Percentiles rank a stretch among this genome's conserved stretches.
Evolutionary conservation across 1,140 invertebrate genomes (phyloP).

Genomic region (Bicyclus anynana): DNA sequence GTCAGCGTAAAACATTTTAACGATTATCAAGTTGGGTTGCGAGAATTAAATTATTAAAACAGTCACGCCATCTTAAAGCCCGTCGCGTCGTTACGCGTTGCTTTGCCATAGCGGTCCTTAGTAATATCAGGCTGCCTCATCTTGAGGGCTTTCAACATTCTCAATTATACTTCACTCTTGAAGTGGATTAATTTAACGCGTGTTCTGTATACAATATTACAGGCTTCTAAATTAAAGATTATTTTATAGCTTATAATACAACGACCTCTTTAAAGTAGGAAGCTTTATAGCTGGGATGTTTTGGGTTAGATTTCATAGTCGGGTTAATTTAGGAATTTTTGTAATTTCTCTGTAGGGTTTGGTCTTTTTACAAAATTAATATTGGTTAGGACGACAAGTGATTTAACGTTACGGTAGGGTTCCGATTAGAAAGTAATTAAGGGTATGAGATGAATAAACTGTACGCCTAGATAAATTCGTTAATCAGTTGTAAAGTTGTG

Average conservation of each 20-base stretch:
- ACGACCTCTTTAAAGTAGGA: no score
- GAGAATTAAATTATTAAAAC: constrained; percentile 42
- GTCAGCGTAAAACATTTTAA: constrained; percentile 23
- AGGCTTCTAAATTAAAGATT: not conserved
- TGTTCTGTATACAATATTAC: not conserved
- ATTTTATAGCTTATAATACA: not conserved
- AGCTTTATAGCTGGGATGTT: no score
- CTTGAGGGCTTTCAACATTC: constrained; percentile 26
- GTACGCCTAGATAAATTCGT: no score
- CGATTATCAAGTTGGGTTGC: constrained; percentile 23
- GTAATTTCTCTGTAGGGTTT: no score
- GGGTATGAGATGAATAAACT: no score
- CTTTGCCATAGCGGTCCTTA: constrained; percentile 18
- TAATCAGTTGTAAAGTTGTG: no score
- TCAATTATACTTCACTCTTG: constrained; percentile 17
- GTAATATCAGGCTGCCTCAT: constrained; percentile 34
- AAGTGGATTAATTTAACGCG: constrained; percentile 22
- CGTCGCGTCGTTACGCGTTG: constrained; percentile 11
- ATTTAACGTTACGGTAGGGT: no score
- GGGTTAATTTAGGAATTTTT: no score
- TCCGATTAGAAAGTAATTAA: no score
- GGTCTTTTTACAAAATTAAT: no score
- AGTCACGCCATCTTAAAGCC: constrained; percentile 31
- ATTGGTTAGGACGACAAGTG: no score
- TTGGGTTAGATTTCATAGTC: no score